These are phyloP conservation scores for Etia nguti DNA, from an alignment of 2,113 vertebrate species.

Conservation along the genomic window DNA sequence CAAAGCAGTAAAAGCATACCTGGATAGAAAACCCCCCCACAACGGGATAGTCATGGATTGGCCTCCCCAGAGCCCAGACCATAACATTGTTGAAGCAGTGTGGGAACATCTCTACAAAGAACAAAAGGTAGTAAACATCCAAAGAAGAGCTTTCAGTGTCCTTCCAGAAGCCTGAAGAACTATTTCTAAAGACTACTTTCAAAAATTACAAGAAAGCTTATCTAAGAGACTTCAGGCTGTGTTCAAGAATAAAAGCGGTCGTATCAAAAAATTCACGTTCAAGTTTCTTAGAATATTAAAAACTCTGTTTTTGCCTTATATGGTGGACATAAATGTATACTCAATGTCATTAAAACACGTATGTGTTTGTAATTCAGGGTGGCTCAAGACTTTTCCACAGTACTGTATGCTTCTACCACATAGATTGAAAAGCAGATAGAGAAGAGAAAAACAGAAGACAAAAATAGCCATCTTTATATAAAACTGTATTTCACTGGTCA, in stretches of 20 bases:
- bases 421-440: not conserved
- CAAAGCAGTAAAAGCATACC: not conserved
- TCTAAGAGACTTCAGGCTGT: not conserved
- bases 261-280: not conserved
- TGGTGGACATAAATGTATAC: not conserved
- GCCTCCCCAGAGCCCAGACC: not conserved
- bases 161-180: rapidly evolving
- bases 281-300: not conserved
- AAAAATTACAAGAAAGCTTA: not conserved
- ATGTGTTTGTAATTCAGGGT: too few relatives aligned
- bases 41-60: not conserved
- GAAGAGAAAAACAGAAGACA: not conserved
- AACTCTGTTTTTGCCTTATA: not conserved
- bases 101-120: not conserved
- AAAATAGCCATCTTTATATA: not conserved
- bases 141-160: not conserved
- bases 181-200: not conserved
- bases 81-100: not conserved
- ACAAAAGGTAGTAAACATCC: not conserved
- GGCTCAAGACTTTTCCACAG: not conserved
- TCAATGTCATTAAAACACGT: not conserved
- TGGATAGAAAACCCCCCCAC: too few relatives aligned
- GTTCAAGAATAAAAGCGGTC: not conserved
- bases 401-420: not conserved
- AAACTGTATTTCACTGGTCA: not conserved